Percentiles rank a stretch among this genome's conserved stretches.
These are phyloP conservation scores for Ctenomys sociabilis DNA, from an alignment of 2,113 vertebrate species.

Conservation along the genomic window DNA sequence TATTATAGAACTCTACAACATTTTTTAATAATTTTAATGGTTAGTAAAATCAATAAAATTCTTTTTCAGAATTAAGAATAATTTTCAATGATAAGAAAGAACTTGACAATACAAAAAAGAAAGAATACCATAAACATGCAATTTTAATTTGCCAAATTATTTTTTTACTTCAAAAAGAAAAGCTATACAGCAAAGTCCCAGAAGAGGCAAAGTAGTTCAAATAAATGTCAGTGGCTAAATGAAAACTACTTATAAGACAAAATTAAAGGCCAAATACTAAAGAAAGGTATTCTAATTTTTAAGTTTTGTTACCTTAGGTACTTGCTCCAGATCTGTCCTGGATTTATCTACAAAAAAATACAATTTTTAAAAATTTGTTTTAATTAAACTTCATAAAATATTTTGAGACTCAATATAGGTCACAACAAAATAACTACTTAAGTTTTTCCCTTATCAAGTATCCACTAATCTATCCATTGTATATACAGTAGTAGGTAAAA, in stretches of 20 bases:
- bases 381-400: constrained; percentile 64
- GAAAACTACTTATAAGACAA: constrained; percentile 55
- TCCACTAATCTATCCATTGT: not conserved
- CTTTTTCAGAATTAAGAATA: not conserved
- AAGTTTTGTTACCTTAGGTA: constrained; percentile 93
- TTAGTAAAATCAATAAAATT: constrained; percentile 41
- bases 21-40: constrained; percentile 1
- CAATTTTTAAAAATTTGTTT: constrained; percentile 65
- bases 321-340: constrained; percentile 97
- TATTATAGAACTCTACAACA: constrained; percentile 11
- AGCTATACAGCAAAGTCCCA: not conserved
- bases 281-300: constrained; percentile 48
- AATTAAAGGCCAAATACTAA: constrained; percentile 64
- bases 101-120: not conserved
- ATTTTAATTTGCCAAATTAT: not conserved
- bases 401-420: constrained; percentile 43
- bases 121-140: not conserved
- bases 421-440: constrained; percentile 48
- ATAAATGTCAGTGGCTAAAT: not conserved
- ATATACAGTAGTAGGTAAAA: not conserved
- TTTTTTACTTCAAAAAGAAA: constrained; percentile 11
- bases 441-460: constrained; percentile 47
- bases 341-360: constrained; percentile 91
- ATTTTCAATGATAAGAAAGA: constrained; percentile 18
- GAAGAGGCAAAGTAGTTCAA: constrained; percentile 6